These are phyloP conservation scores for Stenolophus ochropezus DNA, from an alignment of 2,888 invertebrate species.

Conservation along the genomic window DNA sequence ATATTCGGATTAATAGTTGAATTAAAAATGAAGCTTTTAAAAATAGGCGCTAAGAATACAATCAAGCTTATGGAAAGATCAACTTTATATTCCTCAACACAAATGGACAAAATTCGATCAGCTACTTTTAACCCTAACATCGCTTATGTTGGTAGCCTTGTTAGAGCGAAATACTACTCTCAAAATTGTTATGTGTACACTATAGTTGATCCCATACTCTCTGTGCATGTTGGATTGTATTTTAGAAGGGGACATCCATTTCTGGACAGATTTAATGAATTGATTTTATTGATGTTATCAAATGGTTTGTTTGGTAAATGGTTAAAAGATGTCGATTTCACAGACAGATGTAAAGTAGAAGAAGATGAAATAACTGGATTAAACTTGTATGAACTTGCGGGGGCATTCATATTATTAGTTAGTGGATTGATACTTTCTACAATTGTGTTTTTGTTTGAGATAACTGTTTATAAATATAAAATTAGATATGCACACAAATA, in stretches of 20 bases:
- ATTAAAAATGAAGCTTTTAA: background rate
- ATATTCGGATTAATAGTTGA: background rate
- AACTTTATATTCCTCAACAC: background rate
- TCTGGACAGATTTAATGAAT: conserved; percentile 3
- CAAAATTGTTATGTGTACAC: background rate
- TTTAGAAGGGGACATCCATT: conserved; percentile 15
- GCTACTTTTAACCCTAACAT: background rate
- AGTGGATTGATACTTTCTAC: background rate
- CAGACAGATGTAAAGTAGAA: background rate
- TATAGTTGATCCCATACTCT: background rate
- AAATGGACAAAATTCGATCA: conserved; percentile 1
- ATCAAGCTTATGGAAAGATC: background rate
- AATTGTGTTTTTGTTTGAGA: background rate
- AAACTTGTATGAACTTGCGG: background rate
- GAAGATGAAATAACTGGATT: background rate
- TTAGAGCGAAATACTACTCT: background rate
- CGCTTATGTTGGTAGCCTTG: background rate
- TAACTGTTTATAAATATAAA: background rate
- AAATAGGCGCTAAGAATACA: background rate
- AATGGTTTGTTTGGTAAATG: conserved; percentile 22
- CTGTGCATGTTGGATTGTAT: background rate
- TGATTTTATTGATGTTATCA: conserved; percentile 3
- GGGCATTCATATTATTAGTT: background rate
- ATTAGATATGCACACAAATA: background rate
- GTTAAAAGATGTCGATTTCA: conserved; percentile 8